Evolutionary conservation across 2,113 vertebrate species (phyloP).

Genomic region (Elgaria multicarinata): DNA sequence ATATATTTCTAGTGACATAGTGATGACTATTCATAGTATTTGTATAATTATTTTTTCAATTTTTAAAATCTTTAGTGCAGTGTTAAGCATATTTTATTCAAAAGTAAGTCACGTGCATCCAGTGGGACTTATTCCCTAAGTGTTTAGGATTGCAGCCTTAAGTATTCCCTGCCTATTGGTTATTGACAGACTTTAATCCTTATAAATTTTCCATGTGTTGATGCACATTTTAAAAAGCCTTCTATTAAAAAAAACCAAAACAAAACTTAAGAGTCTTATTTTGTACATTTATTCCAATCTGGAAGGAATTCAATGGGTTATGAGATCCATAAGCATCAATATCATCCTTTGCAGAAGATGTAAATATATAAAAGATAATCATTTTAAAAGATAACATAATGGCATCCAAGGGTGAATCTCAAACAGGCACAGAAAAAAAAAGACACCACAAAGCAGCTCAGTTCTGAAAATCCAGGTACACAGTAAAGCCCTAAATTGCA

Average conservation of each 20-base stretch:
- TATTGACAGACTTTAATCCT: background rate
- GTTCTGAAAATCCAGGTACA: background rate
- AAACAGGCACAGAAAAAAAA: slow-evolving; percentile 15
- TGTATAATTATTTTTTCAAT: slow-evolving; percentile 53
- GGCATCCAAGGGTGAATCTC: slow-evolving; percentile 53
- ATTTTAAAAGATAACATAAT: slow-evolving; percentile 40
- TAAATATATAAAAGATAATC: slow-evolving; percentile 56
- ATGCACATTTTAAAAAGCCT: background rate
- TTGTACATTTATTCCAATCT: slow-evolving; percentile 62
- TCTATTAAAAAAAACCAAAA: background rate
- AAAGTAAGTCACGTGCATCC: background rate
- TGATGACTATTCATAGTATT: slow-evolving; percentile 35
- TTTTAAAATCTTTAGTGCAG: slow-evolving; percentile 26
- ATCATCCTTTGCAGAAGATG: slow-evolving; percentile 61
- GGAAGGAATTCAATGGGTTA: slow-evolving; percentile 62
- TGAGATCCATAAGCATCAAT: slow-evolving; percentile 69
- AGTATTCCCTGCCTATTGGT: background rate
- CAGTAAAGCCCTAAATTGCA: background rate
- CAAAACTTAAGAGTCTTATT: slow-evolving; percentile 62
- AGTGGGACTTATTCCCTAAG: background rate
- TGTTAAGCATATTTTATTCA: background rate
- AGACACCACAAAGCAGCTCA: background rate
- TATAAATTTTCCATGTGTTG: background rate
- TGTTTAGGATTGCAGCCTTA: background rate
- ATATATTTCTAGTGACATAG: background rate